These are phyloP conservation scores for Allolobophora icterica DNA, from an alignment of 2,888 invertebrate species.

Conservation along the genomic window DNA sequence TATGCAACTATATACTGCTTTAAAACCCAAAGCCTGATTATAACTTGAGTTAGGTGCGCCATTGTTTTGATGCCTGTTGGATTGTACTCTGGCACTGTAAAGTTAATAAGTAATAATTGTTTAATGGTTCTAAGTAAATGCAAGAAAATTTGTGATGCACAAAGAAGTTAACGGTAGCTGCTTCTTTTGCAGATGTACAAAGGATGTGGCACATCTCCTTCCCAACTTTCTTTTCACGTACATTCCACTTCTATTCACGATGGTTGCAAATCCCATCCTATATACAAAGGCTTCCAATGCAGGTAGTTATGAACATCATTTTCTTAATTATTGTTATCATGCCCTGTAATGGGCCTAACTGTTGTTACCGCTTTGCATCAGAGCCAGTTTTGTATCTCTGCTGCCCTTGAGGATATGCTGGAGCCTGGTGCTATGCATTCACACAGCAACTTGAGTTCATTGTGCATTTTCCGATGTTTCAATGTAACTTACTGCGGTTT, in stretches of 20 bases:
- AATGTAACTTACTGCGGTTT: too few species aligned
- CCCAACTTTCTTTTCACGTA: constrained; percentile 83
- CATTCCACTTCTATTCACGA: constrained; percentile 76
- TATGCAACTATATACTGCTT: too few species aligned
- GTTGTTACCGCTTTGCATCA: background rate
- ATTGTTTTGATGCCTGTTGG: too few species aligned
- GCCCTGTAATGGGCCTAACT: background rate
- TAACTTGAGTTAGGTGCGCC: too few species aligned
- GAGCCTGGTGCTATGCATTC: background rate
- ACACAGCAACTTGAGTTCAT: background rate
- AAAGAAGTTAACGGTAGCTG: background rate
- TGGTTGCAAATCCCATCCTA: constrained; percentile 79
- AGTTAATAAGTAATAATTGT: too few species aligned
- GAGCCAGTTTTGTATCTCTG: too few species aligned
- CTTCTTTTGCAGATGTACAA: constrained; percentile 74
- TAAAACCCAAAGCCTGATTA: too few species aligned
- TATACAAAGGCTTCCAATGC: constrained; percentile 66
- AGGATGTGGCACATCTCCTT: constrained; percentile 70
- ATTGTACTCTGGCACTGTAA: too few species aligned
- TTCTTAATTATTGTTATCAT: background rate
- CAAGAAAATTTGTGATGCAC: background rate
- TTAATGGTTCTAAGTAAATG: background rate
- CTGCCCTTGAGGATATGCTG: background rate
- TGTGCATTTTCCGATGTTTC: background rate
- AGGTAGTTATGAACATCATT: constrained; percentile 34